These are phyloP conservation scores for Sinohyriopsis cumingii DNA, from an alignment of 2,888 invertebrate genomes.

Conservation along the genomic window DNA sequence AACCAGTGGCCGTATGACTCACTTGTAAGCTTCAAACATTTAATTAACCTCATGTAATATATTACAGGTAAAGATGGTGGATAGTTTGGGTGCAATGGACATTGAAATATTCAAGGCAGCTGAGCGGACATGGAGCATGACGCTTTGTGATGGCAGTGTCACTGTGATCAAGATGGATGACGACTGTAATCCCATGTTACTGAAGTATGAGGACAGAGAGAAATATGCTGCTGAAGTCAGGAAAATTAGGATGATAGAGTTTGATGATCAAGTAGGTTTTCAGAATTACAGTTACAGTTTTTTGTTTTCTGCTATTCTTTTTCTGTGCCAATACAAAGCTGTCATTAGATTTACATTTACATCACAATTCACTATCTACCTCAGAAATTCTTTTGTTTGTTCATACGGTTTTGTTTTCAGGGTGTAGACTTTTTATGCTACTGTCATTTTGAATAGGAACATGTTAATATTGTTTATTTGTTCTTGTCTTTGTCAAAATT, in stretches of 20 bases:
- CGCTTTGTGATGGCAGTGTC: slow-evolving; percentile 64
- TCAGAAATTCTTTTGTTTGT: no score
- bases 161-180: slow-evolving; percentile 57
- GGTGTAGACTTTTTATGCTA: no score
- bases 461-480: no score
- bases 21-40: no score
- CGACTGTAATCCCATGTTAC: slow-evolving; percentile 49
- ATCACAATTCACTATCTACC: no score
- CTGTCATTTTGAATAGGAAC: no score
- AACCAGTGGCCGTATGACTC: no score
- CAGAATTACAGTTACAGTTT: neutral
- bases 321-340: neutral
- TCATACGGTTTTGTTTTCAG: no score
- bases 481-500: no score
- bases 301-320: neutral
- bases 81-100: slow-evolving; percentile 59
- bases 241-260: slow-evolving; percentile 64
- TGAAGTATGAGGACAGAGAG: slow-evolving; percentile 62
- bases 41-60: no score
- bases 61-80: no score
- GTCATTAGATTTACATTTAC: neutral
- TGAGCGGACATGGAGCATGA: slow-evolving; percentile 59
- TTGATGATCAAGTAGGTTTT: slow-evolving; percentile 64
- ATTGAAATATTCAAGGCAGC: slow-evolving; percentile 51
- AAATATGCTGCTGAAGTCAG: slow-evolving; percentile 64